Percentiles rank a stretch among this genome's conserved stretches.
These are phyloP conservation scores for Anastrepha ludens DNA, from an alignment of 1,140 invertebrate genomes.

Conservation along the genomic window DNA sequence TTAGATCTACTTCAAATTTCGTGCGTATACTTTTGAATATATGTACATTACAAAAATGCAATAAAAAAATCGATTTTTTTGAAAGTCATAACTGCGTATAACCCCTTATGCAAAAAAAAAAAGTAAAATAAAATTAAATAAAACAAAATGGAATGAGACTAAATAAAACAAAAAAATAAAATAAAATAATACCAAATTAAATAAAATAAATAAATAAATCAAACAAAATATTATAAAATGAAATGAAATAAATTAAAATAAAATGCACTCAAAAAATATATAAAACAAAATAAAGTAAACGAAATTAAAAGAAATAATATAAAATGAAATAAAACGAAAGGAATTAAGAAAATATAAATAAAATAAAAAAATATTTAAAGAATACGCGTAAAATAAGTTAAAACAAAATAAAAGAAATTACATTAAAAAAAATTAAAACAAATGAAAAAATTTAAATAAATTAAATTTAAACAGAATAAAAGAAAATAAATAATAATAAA, in stretches of 20 bases:
- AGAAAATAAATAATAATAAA: background rate
- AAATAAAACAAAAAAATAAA: background rate
- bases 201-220: background rate
- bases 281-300: background rate
- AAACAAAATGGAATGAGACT: background rate
- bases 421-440: background rate
- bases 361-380: background rate
- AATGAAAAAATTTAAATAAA: background rate
- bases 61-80: too few relatives aligned
- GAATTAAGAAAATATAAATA: background rate
- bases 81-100: too few relatives aligned
- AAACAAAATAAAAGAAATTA: background rate
- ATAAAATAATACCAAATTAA: background rate
- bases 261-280: too few relatives aligned
- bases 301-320: background rate
- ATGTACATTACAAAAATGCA: too few relatives aligned
- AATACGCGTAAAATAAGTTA: background rate
- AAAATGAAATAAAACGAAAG: background rate
- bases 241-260: background rate
- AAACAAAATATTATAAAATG: background rate
- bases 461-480: background rate
- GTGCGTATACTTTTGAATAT: too few relatives aligned
- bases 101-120: background rate
- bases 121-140: background rate
- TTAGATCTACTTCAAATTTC: too few relatives aligned